Conservation (phyloP, 2,797 vertebrate species). For the Arnoldichthys spilopterus region DNA sequence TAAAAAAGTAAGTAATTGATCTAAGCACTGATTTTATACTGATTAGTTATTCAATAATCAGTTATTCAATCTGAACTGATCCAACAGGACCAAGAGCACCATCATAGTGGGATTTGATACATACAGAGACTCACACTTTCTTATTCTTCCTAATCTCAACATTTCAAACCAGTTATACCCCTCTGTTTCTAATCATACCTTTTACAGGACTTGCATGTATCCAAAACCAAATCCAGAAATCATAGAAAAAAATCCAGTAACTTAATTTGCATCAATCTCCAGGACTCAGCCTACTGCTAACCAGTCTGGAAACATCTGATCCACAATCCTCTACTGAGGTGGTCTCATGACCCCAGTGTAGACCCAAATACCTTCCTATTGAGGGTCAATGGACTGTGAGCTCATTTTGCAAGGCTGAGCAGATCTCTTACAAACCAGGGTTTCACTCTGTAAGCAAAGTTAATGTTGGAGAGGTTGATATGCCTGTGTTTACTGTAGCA, state of each 20-base stretch:
- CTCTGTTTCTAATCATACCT: slow-evolving; percentile 35
- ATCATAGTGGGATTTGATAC: neutral
- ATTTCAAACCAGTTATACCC: neutral
- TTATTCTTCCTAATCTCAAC: neutral
- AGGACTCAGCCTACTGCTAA: slow-evolving; percentile 48
- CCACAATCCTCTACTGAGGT: slow-evolving; percentile 60
- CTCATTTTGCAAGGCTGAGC: slow-evolving; percentile 79
- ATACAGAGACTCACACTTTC: neutral
- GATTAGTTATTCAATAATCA: neutral
- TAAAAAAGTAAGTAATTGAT: neutral
- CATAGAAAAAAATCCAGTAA: slow-evolving; percentile 52
- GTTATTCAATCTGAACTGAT: neutral
- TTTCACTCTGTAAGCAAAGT: slow-evolving; percentile 84
- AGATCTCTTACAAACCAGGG: slow-evolving; percentile 75
- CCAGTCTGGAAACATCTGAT: slow-evolving; percentile 72
- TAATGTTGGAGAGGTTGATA: slow-evolving; percentile 69
- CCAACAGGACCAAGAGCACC: neutral
- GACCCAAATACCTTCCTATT: slow-evolving; percentile 77
- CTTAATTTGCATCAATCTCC: slow-evolving; percentile 50
- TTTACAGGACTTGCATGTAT: slow-evolving; percentile 19
- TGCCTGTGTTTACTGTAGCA: slow-evolving; percentile 59
- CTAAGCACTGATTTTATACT: neutral
- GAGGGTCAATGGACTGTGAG: slow-evolving; percentile 76
- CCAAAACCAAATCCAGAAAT: slow-evolving; percentile 41
- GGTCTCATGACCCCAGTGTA: slow-evolving; percentile 71